A percentile compares a stretch with the other conserved stretches of the same genome.
Evolutionary conservation across 2,113 vertebrate genomes (phyloP).

Genomic region (Hymenochirus boettgeri): DNA sequence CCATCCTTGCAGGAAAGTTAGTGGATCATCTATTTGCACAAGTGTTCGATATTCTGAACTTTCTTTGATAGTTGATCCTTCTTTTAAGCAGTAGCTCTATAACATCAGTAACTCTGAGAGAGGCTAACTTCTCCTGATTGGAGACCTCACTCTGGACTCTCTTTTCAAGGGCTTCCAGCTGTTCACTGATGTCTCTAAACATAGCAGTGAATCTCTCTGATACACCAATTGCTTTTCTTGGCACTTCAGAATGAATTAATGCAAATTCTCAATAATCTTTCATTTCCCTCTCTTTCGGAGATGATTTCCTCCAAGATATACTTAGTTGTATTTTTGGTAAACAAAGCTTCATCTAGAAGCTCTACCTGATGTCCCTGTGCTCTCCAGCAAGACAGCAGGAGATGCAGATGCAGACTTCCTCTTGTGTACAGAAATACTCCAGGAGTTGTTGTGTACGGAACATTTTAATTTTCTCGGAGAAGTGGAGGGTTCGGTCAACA

Average conservation of each 20-base stretch:
- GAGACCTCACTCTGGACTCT: constrained; percentile 3
- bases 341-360: constrained; percentile 9
- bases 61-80: constrained; percentile 16
- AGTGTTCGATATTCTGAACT: constrained; percentile 7
- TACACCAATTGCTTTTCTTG: no score
- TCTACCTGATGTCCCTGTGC: constrained; percentile 18
- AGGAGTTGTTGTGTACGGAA: background rate
- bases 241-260: no score
- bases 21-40: constrained; percentile 16
- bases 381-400: constrained; percentile 25
- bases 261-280: no score
- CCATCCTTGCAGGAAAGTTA: constrained; percentile 6
- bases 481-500: background rate
- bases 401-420: constrained; percentile 7
- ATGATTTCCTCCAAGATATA: background rate
- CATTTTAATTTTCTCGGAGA: background rate
- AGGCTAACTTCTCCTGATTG: constrained; percentile 19
- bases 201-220: no score
- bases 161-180: constrained; percentile 5
- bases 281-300: no score
- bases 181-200: background rate
- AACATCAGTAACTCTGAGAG: constrained; percentile 6
- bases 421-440: constrained; percentile 13
- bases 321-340: constrained; percentile 19
- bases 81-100: constrained; percentile 18